Percentiles rank a stretch among this genome's conserved stretches.
phyloP scores from a whole-genome alignment of 2,113 vertebrate genomes.

The Notarius quadriscutis region DNA sequence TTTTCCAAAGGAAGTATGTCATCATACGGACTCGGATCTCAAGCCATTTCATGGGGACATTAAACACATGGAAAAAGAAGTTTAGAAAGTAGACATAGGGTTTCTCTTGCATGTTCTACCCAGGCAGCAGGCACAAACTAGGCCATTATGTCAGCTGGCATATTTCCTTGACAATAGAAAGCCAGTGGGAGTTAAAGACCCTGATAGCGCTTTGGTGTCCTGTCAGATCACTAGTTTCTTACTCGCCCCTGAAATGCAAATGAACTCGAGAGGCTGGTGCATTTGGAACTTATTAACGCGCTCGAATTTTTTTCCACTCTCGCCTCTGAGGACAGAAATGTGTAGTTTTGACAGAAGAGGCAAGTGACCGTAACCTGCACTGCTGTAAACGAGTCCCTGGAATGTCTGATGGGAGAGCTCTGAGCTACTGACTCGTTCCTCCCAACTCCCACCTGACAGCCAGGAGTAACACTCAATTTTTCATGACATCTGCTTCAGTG shows the following conservation, averaged over 20 bases:
- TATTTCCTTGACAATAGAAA: conserved; percentile 38
- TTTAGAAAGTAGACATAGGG: background rate
- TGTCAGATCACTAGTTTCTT: conserved; percentile 32
- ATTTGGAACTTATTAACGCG: conserved; percentile 35
- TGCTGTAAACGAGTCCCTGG: conserved; percentile 52
- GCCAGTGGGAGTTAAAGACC: conserved; percentile 38
- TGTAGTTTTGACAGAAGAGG: conserved; percentile 48
- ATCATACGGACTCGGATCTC: background rate
- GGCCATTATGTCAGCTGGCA: conserved; percentile 42
- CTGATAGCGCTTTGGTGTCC: conserved; percentile 46
- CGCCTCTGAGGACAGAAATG: conserved; percentile 43
- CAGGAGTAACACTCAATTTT: conserved; percentile 52
- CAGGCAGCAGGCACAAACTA: background rate
- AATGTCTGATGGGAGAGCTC: conserved; percentile 49
- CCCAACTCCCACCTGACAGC: conserved; percentile 41
- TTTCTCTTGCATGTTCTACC: conserved; percentile 18
- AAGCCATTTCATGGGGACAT: too few species aligned
- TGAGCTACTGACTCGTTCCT: conserved; percentile 39
- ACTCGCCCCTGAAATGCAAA: conserved; percentile 52
- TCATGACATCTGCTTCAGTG: conserved; percentile 53
- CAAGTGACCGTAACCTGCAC: conserved; percentile 45
- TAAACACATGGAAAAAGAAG: background rate
- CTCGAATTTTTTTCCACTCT: conserved; percentile 4
- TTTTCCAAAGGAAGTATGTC: background rate
- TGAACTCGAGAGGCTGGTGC: conserved; percentile 41